These are phyloP conservation scores for Latrodectus elegans DNA, from an alignment of 2,888 invertebrate genomes.

Conservation along the genomic window DNA sequence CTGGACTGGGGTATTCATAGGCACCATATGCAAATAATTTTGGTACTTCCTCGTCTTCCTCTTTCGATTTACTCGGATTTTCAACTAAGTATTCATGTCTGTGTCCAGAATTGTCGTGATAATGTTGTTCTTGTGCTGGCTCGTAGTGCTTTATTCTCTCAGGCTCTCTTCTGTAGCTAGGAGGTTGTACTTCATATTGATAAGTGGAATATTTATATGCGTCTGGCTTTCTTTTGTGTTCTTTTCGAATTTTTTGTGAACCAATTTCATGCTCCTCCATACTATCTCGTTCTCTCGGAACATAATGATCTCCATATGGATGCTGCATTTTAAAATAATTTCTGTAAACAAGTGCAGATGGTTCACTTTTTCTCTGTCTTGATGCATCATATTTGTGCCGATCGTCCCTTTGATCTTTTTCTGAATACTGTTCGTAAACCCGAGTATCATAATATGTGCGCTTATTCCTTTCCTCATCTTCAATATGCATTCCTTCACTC, in stretches of 20 bases:
- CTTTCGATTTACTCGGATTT: not conserved
- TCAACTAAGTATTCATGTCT: not conserved
- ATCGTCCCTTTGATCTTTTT: not conserved
- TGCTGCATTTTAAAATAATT: not conserved
- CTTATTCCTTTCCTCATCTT: not conserved
- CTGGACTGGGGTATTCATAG: too few species aligned
- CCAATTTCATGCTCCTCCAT: not conserved
- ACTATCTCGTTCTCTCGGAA: not conserved
- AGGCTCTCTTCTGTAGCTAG: not conserved
- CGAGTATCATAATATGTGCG: not conserved
- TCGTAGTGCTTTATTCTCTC: not conserved
- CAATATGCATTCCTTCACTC: not conserved
- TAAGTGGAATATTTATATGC: conserved; percentile 15
- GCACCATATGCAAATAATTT: too few species aligned
- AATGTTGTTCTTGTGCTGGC: not conserved
- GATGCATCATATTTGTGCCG: not conserved
- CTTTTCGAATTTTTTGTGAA: not conserved
- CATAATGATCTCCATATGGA: not conserved
- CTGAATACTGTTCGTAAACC: not conserved
- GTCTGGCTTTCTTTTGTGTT: not conserved
- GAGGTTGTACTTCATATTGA: conserved; percentile 28
- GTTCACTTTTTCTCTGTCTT: not conserved
- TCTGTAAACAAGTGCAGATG: conserved; percentile 3
- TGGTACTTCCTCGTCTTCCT: too few species aligned
- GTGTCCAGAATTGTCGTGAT: not conserved